phyloP scores from a whole-genome alignment of 2,888 invertebrate genomes.

The Fabriciana adippe region DNA sequence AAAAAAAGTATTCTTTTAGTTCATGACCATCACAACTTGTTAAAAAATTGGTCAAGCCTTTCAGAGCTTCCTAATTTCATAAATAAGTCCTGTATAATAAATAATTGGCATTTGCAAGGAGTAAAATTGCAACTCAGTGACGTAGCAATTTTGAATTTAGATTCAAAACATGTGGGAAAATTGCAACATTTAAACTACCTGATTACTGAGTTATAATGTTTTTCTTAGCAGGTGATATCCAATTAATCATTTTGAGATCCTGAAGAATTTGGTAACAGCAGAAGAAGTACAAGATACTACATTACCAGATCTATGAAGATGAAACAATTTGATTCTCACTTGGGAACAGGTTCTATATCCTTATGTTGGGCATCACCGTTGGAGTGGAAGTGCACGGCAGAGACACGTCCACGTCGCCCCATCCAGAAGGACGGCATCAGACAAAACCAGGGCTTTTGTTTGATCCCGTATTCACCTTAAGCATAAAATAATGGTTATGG shows the following conservation, averaged over 20 bases:
- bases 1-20: too few species aligned
- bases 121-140: too few species aligned
- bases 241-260: too few species aligned
- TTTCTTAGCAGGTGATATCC: too few species aligned
- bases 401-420: slow-evolving; percentile 67
- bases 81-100: too few species aligned
- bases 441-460: slow-evolving; percentile 88
- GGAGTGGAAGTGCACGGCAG: slow-evolving; percentile 73
- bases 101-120: too few species aligned
- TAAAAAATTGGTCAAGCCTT: too few species aligned
- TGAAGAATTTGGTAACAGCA: neutral
- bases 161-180: too few species aligned
- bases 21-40: too few species aligned
- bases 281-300: neutral
- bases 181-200: too few species aligned
- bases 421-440: slow-evolving; percentile 88
- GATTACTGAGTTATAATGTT: too few species aligned
- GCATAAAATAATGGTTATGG: neutral
- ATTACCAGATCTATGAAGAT: neutral
- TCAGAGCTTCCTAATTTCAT: too few species aligned
- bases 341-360: slow-evolving; percentile 88
- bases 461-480: slow-evolving; percentile 89
- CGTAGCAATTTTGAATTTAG: neutral
- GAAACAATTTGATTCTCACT: slow-evolving; percentile 53
- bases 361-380: slow-evolving; percentile 78